These are phyloP conservation scores for Dorcus hopei DNA, from an alignment of 2,888 invertebrate species.

Conservation along the genomic window DNA sequence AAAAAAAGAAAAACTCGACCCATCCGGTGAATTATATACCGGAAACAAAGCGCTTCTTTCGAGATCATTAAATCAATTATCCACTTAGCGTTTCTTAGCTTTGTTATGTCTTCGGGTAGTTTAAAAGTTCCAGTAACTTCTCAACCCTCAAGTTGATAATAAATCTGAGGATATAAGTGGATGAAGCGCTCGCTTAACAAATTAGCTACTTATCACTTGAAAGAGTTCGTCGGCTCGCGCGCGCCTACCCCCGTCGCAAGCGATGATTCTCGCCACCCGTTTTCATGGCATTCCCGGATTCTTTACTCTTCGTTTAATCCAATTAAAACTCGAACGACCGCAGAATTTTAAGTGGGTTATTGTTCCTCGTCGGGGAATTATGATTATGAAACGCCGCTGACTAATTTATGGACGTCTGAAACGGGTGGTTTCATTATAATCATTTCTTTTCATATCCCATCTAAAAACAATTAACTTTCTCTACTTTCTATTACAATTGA, in stretches of 20 bases:
- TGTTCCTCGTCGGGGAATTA: constrained; percentile 15
- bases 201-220: constrained; percentile 48
- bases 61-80: constrained; percentile 34
- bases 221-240: constrained; percentile 34
- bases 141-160: constrained; percentile 38
- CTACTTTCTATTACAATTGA: background rate
- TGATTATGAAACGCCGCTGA: constrained; percentile 10
- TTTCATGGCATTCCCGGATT: constrained; percentile 39
- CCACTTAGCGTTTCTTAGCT: constrained; percentile 31
- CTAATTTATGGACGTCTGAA: background rate
- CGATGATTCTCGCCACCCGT: constrained; percentile 6
- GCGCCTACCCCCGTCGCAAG: constrained; percentile 22
- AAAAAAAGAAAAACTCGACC: constrained; percentile 19
- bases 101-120: constrained; percentile 37
- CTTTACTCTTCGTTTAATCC: constrained; percentile 44
- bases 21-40: constrained; percentile 9
- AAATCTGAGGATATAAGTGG: constrained; percentile 46
- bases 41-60: constrained; percentile 9
- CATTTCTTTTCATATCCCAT: background rate
- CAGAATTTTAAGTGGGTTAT: constrained; percentile 46
- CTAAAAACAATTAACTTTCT: no score
- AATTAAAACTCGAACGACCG: constrained; percentile 45
- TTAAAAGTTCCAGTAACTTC: constrained; percentile 29
- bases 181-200: constrained; percentile 47
- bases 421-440: background rate